phyloP scores from a whole-genome alignment of 2,888 invertebrate species.

The Rambutsinella grinnellia region DNA sequence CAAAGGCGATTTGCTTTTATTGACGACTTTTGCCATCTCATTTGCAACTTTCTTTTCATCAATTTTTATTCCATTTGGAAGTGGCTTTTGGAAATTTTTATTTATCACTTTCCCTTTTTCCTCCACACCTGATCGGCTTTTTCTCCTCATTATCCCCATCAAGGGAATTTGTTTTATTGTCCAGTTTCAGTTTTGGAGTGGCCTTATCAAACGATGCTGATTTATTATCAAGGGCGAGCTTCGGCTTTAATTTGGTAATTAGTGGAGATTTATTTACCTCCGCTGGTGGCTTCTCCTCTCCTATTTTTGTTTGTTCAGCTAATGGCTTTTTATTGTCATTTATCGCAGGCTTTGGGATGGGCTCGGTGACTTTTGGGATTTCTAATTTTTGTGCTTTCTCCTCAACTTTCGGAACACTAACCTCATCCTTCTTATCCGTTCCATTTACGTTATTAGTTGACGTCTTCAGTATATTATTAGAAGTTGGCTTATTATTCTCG shows the following conservation, averaged over 20 bases:
- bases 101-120: conserved; percentile 7
- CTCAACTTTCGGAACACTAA: not conserved
- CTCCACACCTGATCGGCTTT: too few species aligned
- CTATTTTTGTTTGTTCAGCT: not conserved
- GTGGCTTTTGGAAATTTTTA: too few species aligned
- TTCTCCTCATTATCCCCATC: too few species aligned
- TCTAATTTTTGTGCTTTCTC: not conserved
- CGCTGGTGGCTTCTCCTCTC: not conserved
- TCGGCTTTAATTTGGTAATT: conserved; percentile 45
- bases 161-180: conserved; percentile 36
- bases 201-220: conserved; percentile 27
- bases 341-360: not conserved
- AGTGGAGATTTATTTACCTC: conserved; percentile 3
- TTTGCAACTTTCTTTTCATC: conserved; percentile 7
- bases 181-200: conserved; percentile 24
- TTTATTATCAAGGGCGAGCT: conserved; percentile 37
- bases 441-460: too few species aligned
- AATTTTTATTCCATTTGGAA: not conserved
- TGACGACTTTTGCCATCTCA: not conserved
- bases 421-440: not conserved
- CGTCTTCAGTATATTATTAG: too few species aligned
- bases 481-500: too few species aligned
- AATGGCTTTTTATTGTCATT: conserved; percentile 18
- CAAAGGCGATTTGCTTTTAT: not conserved
- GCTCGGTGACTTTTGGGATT: not conserved